phyloP scores from a whole-genome alignment of 2,888 invertebrate genomes.

The Ischnus inquisitorius region DNA sequence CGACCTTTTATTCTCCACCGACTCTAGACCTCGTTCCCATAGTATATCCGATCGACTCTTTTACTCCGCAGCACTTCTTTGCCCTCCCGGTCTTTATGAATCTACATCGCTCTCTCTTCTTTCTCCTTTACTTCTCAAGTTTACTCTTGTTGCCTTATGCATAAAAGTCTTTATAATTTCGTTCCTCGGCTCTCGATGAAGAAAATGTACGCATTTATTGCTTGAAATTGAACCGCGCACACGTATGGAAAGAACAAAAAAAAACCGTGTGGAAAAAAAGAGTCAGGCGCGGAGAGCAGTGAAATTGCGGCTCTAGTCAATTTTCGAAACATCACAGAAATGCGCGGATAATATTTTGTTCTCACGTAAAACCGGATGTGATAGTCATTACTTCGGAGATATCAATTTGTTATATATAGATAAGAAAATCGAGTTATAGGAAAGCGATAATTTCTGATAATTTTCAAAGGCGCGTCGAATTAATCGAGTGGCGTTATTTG shows the following conservation, averaged over 20 bases:
- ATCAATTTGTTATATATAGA: no score
- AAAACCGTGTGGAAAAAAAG: not conserved
- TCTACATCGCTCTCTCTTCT: constrained; percentile 72
- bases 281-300: no score
- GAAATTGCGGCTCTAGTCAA: no score
- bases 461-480: constrained; percentile 61
- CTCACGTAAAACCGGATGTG: no score
- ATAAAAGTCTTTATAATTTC: constrained; percentile 18
- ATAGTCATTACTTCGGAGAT: no score
- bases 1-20: constrained; percentile 50
- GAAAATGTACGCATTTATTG: not conserved
- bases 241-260: not conserved
- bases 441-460: no score
- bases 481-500: constrained; percentile 67
- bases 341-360: no score
- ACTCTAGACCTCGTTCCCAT: constrained; percentile 29
- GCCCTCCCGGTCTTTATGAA: constrained; percentile 69
- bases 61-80: constrained; percentile 62
- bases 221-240: not conserved
- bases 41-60: constrained; percentile 17
- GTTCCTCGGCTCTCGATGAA: not conserved
- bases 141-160: constrained; percentile 62
- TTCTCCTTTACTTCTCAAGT: constrained; percentile 64
- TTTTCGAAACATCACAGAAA: no score
- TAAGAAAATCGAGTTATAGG: no score